A percentile compares a stretch with the other conserved stretches of the same genome.
Evolutionary conservation across 1,140 invertebrate species (phyloP).

Genomic region (Philopotamus ludificatus): DNA sequence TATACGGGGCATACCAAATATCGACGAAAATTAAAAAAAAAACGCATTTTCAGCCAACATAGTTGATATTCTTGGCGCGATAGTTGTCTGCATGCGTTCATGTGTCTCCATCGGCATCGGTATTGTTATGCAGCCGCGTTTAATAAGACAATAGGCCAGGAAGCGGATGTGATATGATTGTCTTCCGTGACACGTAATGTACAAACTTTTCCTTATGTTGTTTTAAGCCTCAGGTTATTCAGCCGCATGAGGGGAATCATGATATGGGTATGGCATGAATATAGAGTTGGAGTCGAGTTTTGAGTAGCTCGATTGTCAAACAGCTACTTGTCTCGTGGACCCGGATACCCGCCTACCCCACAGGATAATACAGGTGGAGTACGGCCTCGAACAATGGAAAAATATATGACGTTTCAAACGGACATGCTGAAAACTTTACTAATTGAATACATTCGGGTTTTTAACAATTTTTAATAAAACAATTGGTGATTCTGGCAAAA

Average conservation of each 20-base stretch:
- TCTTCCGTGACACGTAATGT: constrained; percentile 37
- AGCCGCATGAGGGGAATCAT: constrained; percentile 13
- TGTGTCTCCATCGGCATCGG: not conserved
- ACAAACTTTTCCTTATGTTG: constrained; percentile 35
- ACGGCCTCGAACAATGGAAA: no score
- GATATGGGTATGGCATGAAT: constrained; percentile 23
- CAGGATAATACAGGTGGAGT: no score
- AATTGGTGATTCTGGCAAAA: no score
- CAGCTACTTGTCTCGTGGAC: no score
- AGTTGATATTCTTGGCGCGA: no score
- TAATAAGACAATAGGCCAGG: constrained; percentile 32
- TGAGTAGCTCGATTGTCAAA: not conserved
- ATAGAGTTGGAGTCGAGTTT: constrained; percentile 1
- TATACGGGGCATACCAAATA: constrained; percentile 8
- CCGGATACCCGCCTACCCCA: no score
- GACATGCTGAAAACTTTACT: no score
- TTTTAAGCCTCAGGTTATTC: constrained; percentile 32
- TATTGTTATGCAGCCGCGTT: constrained; percentile 35
- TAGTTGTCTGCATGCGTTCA: not conserved
- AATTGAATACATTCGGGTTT: no score
- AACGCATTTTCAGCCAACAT: not conserved
- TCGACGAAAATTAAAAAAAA: not conserved
- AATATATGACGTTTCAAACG: no score
- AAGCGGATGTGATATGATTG: constrained; percentile 31
- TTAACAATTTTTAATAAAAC: no score